Evolutionary conservation across 1,140 invertebrate genomes (phyloP), one percentile per base, ranked within the genome.

Genomic region (Yoshiicerus persimilis): DNA sequence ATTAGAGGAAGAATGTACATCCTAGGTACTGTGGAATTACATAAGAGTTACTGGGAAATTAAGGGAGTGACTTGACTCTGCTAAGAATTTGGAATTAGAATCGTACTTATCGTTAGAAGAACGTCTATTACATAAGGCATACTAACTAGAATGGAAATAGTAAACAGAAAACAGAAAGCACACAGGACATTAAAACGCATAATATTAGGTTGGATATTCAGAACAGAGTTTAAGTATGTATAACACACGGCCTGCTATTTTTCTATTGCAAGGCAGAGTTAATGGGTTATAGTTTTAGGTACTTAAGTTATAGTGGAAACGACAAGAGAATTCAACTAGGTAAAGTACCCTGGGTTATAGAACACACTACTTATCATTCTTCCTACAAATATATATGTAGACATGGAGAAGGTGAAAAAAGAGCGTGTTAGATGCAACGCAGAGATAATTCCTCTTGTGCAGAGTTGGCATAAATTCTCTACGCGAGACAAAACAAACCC

Each of bases 381-480:
- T 3, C 13, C 47, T n/a, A 56, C 13, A 20, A 56, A 16, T 56
- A 80, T 20, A n/a, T 80, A 80, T 34, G 38, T 5, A 36, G 25
- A 13, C n/a, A 47, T 23, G 62, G 75, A 80, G 32, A 80, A 80
- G 75, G 75, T 80, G 75, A 36, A 80, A 80, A 80, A 80, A 80
- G 75, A 80, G 32, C 75, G 75, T 80, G 75, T 80, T 80, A 80
- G 75, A 80, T 80, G 75, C 75, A 80, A 80, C 38, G 75, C 75
- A 80, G 66, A 80, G 75, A 80, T 80, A 80, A 80, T 80, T 80
- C 30, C 75, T 80, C 75, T 80, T 80, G 75, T 80, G 75, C 75
- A 80, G 75, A 80, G 75, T 80, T 80, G 75, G 75, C 75, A 80
- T 80, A 80, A 80, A 80, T 80, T 80, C 75, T 80, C 75, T 34